Evolutionary conservation across 2,888 invertebrate genomes (phyloP).

Genomic region (Opisthograptis luteolata): DNA sequence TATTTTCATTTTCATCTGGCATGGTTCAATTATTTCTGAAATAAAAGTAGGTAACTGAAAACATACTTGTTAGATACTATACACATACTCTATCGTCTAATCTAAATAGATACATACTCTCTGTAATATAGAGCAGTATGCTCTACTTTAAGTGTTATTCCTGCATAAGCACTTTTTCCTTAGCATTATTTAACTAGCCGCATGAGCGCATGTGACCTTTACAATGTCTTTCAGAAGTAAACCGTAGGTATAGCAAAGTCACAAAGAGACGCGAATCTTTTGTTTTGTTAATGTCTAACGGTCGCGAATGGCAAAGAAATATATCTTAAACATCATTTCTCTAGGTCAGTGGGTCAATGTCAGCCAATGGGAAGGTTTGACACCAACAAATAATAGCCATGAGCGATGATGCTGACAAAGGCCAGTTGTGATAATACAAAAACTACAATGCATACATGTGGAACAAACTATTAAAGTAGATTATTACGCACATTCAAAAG

Average conservation of each 20-base stretch:
- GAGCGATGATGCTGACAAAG: constrained; percentile 13
- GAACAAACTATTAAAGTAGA: not conserved
- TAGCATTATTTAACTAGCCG: no score
- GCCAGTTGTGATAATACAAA: constrained; percentile 5
- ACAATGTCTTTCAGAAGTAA: constrained; percentile 1
- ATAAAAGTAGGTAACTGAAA: no score
- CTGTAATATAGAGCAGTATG: no score
- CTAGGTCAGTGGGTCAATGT: constrained; percentile 25
- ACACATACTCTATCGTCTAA: no score
- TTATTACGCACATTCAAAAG: constrained; percentile 9
- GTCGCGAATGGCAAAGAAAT: constrained; percentile 12
- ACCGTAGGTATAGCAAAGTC: constrained; percentile 23
- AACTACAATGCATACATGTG: constrained; percentile 2
- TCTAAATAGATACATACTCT: no score
- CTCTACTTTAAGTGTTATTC: no score
- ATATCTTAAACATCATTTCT: constrained; percentile 13
- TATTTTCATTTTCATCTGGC: no score
- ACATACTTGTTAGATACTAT: no score
- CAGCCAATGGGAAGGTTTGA: constrained; percentile 15
- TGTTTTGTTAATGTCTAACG: constrained; percentile 17
- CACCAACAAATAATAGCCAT: constrained; percentile 18
- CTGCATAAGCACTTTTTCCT: no score
- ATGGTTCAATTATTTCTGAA: no score
- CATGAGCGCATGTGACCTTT: not conserved
- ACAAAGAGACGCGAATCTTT: constrained; percentile 20